A percentile compares a stretch with the other conserved stretches of the same genome.
Conservation (phyloP, 2,888 invertebrate genomes). For the Hemicrepidius hirtus region DNA sequence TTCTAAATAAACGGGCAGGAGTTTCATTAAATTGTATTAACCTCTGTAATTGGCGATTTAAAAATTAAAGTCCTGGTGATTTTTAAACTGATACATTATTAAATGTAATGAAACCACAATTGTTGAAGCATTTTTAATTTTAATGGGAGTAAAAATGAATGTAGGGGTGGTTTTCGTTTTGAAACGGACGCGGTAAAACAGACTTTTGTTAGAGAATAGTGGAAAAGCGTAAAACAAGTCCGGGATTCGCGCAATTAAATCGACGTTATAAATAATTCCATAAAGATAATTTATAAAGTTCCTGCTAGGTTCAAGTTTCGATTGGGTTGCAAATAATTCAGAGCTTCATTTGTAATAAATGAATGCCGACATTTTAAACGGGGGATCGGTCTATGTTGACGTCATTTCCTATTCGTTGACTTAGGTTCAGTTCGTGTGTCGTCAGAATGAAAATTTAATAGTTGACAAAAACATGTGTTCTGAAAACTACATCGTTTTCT, state of each 20-base stretch:
- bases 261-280: slow-evolving; percentile 62
- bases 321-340: slow-evolving; percentile 67
- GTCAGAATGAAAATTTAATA: slow-evolving; percentile 65
- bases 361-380: slow-evolving; percentile 67
- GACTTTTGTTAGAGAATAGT: slow-evolving; percentile 14
- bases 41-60: slow-evolving; percentile 8
- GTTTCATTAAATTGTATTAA: slow-evolving; percentile 11
- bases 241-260: slow-evolving; percentile 51
- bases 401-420: slow-evolving; percentile 66
- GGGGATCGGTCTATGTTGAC: slow-evolving; percentile 59
- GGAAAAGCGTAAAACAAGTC: slow-evolving; percentile 45
- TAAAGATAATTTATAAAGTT: slow-evolving; percentile 64
- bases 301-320: slow-evolving; percentile 65
- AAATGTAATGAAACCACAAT: slow-evolving; percentile 10
- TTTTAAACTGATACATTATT: slow-evolving; percentile 13
- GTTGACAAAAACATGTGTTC: slow-evolving; percentile 63
- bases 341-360: slow-evolving; percentile 63
- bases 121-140: slow-evolving; percentile 8
- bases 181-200: neutral
- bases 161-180: neutral
- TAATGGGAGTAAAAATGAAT: slow-evolving; percentile 11
- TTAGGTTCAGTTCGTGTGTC: slow-evolving; percentile 66
- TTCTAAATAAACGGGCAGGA: neutral
- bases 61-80: slow-evolving; percentile 6
- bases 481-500: slow-evolving; percentile 58